phyloP scores from a whole-genome alignment of 2,888 invertebrate genomes.

The Torymus tubicola region DNA sequence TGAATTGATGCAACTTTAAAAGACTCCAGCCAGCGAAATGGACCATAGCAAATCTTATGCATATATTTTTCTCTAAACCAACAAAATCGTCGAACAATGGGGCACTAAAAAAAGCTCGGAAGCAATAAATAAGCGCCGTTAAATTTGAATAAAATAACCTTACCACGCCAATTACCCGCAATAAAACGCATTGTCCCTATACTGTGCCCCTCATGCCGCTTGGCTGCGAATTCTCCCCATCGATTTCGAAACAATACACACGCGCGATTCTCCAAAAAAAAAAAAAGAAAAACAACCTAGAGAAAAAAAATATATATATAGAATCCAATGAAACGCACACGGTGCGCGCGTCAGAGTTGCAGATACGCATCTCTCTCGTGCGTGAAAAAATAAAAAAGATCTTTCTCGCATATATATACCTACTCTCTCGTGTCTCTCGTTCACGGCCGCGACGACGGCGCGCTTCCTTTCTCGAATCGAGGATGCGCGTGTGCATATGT shows the following conservation, averaged over 20 bases:
- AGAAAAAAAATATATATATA: not conserved
- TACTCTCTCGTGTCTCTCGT: not conserved
- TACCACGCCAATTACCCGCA: not conserved
- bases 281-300: not conserved
- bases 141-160: constrained; percentile 16
- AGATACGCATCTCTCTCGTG: not conserved
- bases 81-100: no score
- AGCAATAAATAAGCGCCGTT: not conserved
- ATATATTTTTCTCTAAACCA: no score
- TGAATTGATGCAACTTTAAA: no score
- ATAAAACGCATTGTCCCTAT: constrained; percentile 6
- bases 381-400: not conserved
- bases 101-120: not conserved
- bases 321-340: no score
- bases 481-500: constrained; percentile 14
- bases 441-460: constrained; percentile 5
- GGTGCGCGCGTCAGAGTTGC: no score
- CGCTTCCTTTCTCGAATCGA: constrained; percentile 23
- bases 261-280: no score
- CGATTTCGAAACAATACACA: no score
- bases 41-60: no score
- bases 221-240: no score
- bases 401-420: constrained; percentile 18
- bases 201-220: not conserved
- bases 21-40: no score